Percentiles rank a stretch among this genome's conserved stretches.
Conservation (phyloP, 2,797 vertebrate species). For the Anguilla obscura region DNA sequence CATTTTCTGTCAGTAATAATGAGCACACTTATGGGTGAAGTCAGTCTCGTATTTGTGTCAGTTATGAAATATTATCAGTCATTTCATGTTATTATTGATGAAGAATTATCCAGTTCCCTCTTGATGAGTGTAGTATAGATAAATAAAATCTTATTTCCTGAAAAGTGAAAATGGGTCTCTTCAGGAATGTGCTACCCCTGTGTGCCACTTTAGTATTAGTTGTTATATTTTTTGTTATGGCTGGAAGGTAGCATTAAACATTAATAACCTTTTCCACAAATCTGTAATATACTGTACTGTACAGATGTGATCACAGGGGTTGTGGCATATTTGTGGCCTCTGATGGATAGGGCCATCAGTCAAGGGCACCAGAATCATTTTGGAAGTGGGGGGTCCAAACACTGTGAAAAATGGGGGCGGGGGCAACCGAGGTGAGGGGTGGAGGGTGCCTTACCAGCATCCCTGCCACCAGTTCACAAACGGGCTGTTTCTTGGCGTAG, state of each 20-base stretch:
- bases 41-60: neutral
- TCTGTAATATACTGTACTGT: neutral
- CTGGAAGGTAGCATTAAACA: neutral
- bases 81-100: neutral
- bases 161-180: neutral
- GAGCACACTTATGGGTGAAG: neutral
- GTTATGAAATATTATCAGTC: constrained; percentile 14
- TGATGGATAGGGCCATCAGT: no score
- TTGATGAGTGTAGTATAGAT: neutral
- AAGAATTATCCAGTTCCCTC: constrained; percentile 12
- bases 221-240: neutral
- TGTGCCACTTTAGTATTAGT: neutral
- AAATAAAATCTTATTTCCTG: constrained; percentile 6
- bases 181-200: neutral
- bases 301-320: neutral
- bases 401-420: no score
- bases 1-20: neutral
- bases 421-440: no score
- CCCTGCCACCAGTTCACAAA: neutral
- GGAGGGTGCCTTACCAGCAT: no score
- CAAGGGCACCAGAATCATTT: no score
- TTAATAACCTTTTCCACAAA: neutral
- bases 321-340: no score
- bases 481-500: neutral
- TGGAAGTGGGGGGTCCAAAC: no score